Base-by-base conservation (phyloP, 1,140 invertebrate species). In the Manduca sexta region DNA sequence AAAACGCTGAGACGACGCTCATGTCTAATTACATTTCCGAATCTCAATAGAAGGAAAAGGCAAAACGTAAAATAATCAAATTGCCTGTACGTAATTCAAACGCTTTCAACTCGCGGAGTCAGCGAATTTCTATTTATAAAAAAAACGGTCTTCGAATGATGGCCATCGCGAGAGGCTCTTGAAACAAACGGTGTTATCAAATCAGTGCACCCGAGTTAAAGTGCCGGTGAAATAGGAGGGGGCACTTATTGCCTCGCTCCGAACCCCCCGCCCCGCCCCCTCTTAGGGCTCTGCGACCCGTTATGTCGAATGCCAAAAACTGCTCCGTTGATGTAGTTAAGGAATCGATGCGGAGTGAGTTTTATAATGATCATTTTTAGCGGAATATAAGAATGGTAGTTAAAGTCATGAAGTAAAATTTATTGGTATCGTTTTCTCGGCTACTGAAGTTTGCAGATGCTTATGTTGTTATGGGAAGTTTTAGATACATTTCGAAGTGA, bases 111-210 rank as follows among this genome's bases (percentile, higher is more conserved):
- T 45, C 26, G 13, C 30, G 17, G 14, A 51, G 15, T 41, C 41
- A 31, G 38, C 21, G 39, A 31, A 39, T 31, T 58, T 64, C 45
- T 49, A 61, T 68, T 55, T 54, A 33, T 51, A 57, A 62, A 56
- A 44, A 63, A 69, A 73, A 65, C 46, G 58, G 45, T 62, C 60
- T 53, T 56, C 46, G 65, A 73, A 67, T 74, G 64, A 73, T 70
- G 68, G 64, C 56, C 64, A 44, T 46, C 49, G 49, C 52, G 63
- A 69, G 62, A 64, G 62, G n/a, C 60, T 54, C 75, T 83, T 73
- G 69, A 72, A 75, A 78, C 77, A 81, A 81, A 80, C 72, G 72
- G 68, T 66, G 74, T 81, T 84, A 81, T 80, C 76, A 84, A 84
- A 84, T 81, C 80, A 81, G 67, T 81, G 74, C 80, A 78, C 67